phyloP scores from a whole-genome alignment of 2,113 vertebrate genomes.

The Camelus dromedarius region DNA sequence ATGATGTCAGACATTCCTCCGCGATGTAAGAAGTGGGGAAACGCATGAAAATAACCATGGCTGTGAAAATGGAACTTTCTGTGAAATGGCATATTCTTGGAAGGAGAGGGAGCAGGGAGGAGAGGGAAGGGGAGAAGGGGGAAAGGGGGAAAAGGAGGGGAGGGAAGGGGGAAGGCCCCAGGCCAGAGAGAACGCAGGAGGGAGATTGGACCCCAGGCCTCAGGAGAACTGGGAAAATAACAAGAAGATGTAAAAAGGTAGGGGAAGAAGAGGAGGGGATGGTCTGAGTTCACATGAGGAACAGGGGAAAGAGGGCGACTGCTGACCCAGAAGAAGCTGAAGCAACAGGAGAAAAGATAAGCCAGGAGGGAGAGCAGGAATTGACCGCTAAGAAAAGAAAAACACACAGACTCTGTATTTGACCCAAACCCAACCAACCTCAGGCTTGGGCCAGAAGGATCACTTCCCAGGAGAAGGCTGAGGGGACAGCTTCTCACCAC shows the following conservation, averaged over 20 bases:
- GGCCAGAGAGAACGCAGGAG: background rate
- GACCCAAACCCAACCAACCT: background rate
- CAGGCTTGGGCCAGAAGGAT: background rate
- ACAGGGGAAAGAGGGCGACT: background rate
- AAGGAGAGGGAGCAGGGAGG: background rate
- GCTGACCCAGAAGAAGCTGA: background rate
- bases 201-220: background rate
- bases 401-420: background rate
- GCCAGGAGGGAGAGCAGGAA: background rate
- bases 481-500: background rate
- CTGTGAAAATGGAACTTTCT: constrained; percentile 65
- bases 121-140: background rate
- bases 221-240: background rate
- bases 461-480: background rate
- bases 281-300: background rate
- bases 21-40: constrained; percentile 43
- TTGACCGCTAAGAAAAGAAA: background rate
- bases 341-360: background rate
- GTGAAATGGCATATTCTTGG: constrained; percentile 74
- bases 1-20: constrained; percentile 76
- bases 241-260: background rate
- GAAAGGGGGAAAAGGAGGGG: background rate
- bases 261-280: background rate
- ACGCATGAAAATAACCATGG: constrained; percentile 40
- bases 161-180: background rate